A percentile compares a stretch with the other conserved stretches of the same genome.
These are phyloP conservation scores for Oreochromis niloticus DNA, from an alignment of 2,113 vertebrate species.

Conservation along the genomic window DNA sequence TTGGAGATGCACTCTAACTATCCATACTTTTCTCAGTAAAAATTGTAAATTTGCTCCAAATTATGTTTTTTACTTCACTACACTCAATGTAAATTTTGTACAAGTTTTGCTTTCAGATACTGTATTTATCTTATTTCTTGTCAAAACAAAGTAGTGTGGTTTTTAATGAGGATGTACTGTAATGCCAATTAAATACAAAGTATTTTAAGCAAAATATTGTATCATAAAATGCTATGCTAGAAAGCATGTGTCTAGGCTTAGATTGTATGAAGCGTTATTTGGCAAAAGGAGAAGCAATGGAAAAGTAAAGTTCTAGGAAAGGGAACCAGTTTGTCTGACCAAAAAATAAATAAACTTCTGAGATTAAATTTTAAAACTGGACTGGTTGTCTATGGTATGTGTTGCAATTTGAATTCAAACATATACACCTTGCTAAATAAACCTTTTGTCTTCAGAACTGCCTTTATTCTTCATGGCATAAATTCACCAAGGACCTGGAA, in stretches of 20 bases:
- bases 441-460: background rate
- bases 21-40: background rate
- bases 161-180: slow-evolving; percentile 46
- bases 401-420: background rate
- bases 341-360: slow-evolving; percentile 37
- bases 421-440: background rate
- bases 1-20: background rate
- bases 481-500: background rate
- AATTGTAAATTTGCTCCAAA: background rate
- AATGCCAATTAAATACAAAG: slow-evolving; percentile 4
- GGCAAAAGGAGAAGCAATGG: background rate
- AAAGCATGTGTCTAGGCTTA: slow-evolving; percentile 29
- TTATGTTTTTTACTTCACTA: background rate
- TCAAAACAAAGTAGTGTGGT: background rate
- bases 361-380: slow-evolving; percentile 2
- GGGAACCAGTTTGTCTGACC: slow-evolving; percentile 6
- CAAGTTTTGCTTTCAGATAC: background rate
- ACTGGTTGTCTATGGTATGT: background rate
- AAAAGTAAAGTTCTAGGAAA: background rate
- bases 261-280: slow-evolving; percentile 23
- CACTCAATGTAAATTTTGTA: slow-evolving; percentile 3
- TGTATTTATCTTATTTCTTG: slow-evolving; percentile 3
- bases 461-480: background rate
- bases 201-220: slow-evolving; percentile 29
- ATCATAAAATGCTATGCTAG: background rate